Evolutionary conservation across 1,140 invertebrate genomes (phyloP).

Genomic region (Drosophila busckii): DNA sequence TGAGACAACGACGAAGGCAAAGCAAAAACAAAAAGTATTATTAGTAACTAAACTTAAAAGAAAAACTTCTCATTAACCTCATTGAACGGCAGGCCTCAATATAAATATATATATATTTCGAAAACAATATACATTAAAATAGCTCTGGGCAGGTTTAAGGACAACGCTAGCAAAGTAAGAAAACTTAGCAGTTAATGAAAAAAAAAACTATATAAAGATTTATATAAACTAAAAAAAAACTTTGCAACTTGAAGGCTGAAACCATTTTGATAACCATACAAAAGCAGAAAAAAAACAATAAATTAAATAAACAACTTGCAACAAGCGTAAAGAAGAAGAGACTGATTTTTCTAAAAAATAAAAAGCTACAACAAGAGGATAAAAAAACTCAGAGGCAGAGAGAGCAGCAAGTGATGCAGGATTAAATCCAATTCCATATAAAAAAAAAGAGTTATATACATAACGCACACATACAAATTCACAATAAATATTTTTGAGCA

Average conservation of each 20-base stretch:
- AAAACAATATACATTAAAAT: constrained; percentile 14
- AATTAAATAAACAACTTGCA: constrained; percentile 50
- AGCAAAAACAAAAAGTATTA: constrained; percentile 55
- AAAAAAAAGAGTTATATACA: constrained; percentile 2
- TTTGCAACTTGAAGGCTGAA: constrained; percentile 75
- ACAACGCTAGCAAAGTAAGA: constrained; percentile 64
- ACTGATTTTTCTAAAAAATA: constrained; percentile 62
- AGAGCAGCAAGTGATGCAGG: constrained; percentile 58
- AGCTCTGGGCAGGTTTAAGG: constrained; percentile 62
- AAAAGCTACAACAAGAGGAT: constrained; percentile 1
- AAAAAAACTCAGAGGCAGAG: constrained; percentile 4
- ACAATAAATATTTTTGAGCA: constrained; percentile 36
- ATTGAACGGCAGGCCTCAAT: constrained; percentile 21
- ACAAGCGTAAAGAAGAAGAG: constrained; percentile 74
- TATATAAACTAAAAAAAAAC: constrained; percentile 26
- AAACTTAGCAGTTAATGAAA: constrained; percentile 31
- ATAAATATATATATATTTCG: constrained; percentile 11
- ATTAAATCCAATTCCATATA: constrained; percentile 59
- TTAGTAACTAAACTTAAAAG: constrained; percentile 45
- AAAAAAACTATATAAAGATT: constrained; percentile 7
- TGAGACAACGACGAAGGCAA: constrained; percentile 5
- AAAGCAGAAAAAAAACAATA: constrained; percentile 22
- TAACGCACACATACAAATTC: not conserved
- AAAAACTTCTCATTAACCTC: constrained; percentile 4
- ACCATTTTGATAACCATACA: constrained; percentile 58